A percentile compares a stretch with the other conserved stretches of the same genome.
These are phyloP conservation scores for Selenia dentaria DNA, from an alignment of 2,888 invertebrate genomes.

Conservation along the genomic window DNA sequence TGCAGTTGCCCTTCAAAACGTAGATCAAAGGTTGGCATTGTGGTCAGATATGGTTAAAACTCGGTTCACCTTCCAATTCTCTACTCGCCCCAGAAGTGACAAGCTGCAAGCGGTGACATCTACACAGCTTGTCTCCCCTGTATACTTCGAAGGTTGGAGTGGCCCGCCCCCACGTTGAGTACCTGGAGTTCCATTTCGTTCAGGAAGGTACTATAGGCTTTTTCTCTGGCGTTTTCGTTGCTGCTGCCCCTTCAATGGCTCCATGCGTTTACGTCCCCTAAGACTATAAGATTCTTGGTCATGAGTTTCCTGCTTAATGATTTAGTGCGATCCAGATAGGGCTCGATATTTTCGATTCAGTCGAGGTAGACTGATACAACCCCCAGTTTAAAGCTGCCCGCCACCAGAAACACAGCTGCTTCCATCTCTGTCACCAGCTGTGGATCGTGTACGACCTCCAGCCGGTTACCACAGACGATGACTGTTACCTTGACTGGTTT, in stretches of 20 bases:
- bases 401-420: no score
- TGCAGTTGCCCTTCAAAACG: no score
- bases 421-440: no score
- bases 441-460: not conserved
- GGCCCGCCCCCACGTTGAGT: not conserved
- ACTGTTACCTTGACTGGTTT: constrained; percentile 1
- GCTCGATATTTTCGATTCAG: no score
- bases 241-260: not conserved
- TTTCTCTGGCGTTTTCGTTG: not conserved
- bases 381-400: not conserved
- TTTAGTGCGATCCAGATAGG: not conserved
- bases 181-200: not conserved
- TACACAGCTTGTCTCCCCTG: not conserved
- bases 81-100: no score
- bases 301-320: not conserved
- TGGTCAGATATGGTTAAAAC: no score
- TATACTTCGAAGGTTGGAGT: not conserved
- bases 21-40: no score
- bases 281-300: no score
- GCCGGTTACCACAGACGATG: not conserved
- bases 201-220: not conserved
- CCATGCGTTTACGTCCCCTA: not conserved
- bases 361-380: not conserved
- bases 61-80: no score
- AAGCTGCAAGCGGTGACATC: no score